A percentile compares a stretch with the other conserved stretches of the same genome.
These are phyloP conservation scores for Peromyscus eremicus DNA, from an alignment of 2,797 vertebrate genomes.

Conservation along the genomic window DNA sequence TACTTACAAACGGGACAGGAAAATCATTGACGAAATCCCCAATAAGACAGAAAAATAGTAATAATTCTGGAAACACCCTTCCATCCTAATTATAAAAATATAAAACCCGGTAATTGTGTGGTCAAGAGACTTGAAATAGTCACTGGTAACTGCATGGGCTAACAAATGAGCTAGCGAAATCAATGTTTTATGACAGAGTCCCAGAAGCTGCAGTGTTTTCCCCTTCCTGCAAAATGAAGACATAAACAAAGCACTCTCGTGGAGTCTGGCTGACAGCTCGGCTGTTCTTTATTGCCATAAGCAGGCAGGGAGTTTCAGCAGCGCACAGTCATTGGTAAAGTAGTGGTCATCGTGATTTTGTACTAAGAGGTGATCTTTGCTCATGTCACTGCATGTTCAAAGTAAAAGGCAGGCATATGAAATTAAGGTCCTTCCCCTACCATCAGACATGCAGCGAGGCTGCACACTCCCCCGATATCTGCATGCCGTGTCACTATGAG, in stretches of 20 bases:
- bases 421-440: not conserved
- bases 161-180: constrained; percentile 36
- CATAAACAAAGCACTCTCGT: not conserved
- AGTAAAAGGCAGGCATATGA: not conserved
- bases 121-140: constrained; percentile 46
- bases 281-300: constrained; percentile 19
- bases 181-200: constrained; percentile 33
- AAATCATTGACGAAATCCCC: not conserved
- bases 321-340: constrained; percentile 33
- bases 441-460: constrained; percentile 16
- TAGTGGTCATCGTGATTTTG: constrained; percentile 62
- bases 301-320: constrained; percentile 52
- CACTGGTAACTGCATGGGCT: not conserved
- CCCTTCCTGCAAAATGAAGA: constrained; percentile 50
- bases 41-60: constrained; percentile 5
- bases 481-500: not conserved
- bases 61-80: not conserved
- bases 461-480: not conserved
- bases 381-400: constrained; percentile 30
- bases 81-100: constrained; percentile 47
- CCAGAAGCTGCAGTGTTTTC: constrained; percentile 1
- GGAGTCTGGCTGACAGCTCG: not conserved
- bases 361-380: constrained; percentile 56
- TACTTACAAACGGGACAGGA: not conserved
- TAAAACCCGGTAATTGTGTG: constrained; percentile 1